Percentiles rank a stretch among this genome's conserved stretches.
These are phyloP conservation scores for Pelobates cultripes DNA, from an alignment of 2,797 vertebrate species.

Conservation along the genomic window DNA sequence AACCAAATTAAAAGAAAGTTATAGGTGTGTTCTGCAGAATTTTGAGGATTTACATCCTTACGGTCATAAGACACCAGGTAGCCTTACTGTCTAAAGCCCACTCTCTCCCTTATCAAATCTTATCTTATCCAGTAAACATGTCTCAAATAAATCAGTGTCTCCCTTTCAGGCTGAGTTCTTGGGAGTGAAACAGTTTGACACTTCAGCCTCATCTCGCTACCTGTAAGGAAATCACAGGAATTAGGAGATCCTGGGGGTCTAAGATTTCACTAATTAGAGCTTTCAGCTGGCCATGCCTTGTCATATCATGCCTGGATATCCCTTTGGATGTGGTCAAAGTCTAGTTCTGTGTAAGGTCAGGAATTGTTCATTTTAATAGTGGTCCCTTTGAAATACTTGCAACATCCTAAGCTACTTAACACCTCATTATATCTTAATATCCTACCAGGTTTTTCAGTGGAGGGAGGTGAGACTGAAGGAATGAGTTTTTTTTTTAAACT, in stretches of 20 bases:
- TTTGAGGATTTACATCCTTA: too few relatives aligned
- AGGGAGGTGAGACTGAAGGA: constrained; percentile 2
- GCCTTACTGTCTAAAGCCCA: too few relatives aligned
- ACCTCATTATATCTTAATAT: constrained; percentile 29
- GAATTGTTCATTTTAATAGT: not conserved
- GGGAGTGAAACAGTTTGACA: not conserved
- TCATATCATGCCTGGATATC: not conserved
- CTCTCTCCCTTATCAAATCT: too few relatives aligned
- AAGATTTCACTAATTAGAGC: not conserved
- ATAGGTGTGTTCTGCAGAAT: too few relatives aligned
- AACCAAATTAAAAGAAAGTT: too few relatives aligned
- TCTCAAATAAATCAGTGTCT: too few relatives aligned
- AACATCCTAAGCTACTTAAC: constrained; percentile 20
- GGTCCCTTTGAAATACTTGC: not conserved
- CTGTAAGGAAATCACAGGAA: not conserved
- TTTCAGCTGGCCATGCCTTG: not conserved
- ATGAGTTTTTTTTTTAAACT: not conserved
- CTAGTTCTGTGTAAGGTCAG: not conserved
- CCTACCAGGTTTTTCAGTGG: not conserved
- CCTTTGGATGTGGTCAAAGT: not conserved
- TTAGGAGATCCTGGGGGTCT: not conserved
- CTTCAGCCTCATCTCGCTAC: not conserved
- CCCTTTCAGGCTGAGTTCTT: not conserved
- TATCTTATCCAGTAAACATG: too few relatives aligned
- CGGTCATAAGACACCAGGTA: too few relatives aligned